Conservation (phyloP, 92 coral and sea anemone genomes). For the Siderastrea radians region DNA sequence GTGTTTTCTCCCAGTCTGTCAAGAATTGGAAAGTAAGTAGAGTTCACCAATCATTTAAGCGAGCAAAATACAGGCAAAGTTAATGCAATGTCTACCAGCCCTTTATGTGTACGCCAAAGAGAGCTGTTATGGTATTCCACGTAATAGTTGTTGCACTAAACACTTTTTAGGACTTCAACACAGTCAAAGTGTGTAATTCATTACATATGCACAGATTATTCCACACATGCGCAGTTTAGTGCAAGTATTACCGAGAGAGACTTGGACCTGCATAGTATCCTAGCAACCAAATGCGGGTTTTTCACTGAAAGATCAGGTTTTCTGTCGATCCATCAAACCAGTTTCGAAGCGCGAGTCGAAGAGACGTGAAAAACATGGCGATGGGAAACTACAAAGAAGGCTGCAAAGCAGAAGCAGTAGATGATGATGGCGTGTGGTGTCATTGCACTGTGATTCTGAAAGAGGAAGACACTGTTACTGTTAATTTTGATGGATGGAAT, state of each 20-base stretch:
- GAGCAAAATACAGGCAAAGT: no score
- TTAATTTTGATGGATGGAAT: slow-evolving; percentile 2
- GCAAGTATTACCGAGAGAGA: slow-evolving; percentile 1
- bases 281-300: slow-evolving; percentile 4
- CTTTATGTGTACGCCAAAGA: no score
- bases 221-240: no score
- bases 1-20: no score
- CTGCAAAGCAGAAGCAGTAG: slow-evolving; percentile 23
- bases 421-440: slow-evolving; percentile 13
- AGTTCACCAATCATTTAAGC: no score
- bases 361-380: neutral
- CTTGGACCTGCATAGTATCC: neutral
- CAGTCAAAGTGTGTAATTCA: no score
- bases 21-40: no score
- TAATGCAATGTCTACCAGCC: no score
- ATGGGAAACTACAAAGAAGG: neutral
- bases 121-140: no score
- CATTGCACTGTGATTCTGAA: neutral
- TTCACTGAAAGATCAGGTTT: slow-evolving; percentile 8
- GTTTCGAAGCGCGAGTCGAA: neutral
- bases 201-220: no score
- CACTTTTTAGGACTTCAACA: no score
- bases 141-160: no score
- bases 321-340: slow-evolving; percentile 1
- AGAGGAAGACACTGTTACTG: neutral